Evolutionary conservation across 2,113 vertebrate species (phyloP), one percentile per base, ranked within the genome.

Genomic region (Megalops atlanticus): DNA sequence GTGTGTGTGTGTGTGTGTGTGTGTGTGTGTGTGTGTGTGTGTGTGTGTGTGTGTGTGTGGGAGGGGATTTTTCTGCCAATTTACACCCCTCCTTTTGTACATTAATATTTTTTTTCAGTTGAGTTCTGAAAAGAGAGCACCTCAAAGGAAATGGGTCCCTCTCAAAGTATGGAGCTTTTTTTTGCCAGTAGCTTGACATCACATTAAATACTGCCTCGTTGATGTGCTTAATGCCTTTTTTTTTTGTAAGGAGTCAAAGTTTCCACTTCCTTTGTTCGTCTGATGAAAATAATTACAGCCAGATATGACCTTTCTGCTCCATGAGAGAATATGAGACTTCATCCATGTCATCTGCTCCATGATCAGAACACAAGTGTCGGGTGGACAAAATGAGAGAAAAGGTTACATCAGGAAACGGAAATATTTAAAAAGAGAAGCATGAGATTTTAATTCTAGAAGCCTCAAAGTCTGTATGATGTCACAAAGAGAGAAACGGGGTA

Each of bases 201-300:
- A 83, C 76, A 47, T 68, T 74, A 82, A 88, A 88, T 85, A 81
- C 80, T 81, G 83, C 81, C 84, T 84, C 84, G 81, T 49, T 71
- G 83, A 35, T 85, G 89, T 87, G 89, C 88, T 89, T 40, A 15
- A 41, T 58, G 12, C 15, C 16, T 10, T 47, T 58, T 87, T 90
- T 90, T 89, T 90, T 86, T 47, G 90, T 80, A 80, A 85, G 78
- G 86, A 87, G 85, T 7, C 58, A 58, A 85, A 81, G 73, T 68
- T 76, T 83, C 87, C 83, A 80, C 86, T 87, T 88, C 77, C 68
- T 80, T 87, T 88, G 84, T 78, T 82, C 85, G 84, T 90, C 87
- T 91, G 92, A 93, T 92, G 92, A 92, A 90, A 90, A 92, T 92
- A 93, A 92, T 92, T 92, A 92, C 90, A 93, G 93, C 88, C 91